These are phyloP conservation scores for Chionomys nivalis DNA, from an alignment of 2,113 vertebrate genomes.

Conservation along the genomic window DNA sequence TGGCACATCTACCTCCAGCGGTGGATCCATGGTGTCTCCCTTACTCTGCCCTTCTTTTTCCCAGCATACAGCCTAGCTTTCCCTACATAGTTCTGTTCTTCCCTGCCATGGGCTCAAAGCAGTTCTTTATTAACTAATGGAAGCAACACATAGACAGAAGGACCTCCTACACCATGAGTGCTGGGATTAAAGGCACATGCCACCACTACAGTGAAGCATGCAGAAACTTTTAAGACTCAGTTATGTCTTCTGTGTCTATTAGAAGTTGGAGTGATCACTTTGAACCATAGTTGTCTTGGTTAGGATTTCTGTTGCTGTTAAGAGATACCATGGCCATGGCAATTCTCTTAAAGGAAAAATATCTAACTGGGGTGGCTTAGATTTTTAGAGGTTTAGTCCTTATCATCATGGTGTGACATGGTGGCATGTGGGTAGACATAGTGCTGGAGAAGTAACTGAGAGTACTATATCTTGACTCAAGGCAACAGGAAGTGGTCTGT, in stretches of 20 bases:
- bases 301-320: background rate
- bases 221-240: conserved; percentile 39
- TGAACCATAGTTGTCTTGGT: background rate
- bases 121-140: no score
- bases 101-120: no score
- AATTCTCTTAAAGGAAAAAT: background rate
- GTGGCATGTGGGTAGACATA: background rate
- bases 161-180: background rate
- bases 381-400: background rate
- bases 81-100: no score
- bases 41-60: no score
- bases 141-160: no score
- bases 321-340: background rate
- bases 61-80: no score
- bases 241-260: background rate
- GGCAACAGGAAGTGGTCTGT: background rate
- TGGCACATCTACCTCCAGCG: no score
- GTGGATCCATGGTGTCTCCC: no score
- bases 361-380: background rate
- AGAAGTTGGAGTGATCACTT: conserved; percentile 27
- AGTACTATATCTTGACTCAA: background rate
- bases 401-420: background rate
- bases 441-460: background rate
- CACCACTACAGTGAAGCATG: background rate
- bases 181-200: background rate